Percentiles rank a stretch among this genome's conserved stretches.
These are phyloP conservation scores for Spodoptera litura DNA, from an alignment of 1,140 invertebrate genomes.

Conservation along the genomic window DNA sequence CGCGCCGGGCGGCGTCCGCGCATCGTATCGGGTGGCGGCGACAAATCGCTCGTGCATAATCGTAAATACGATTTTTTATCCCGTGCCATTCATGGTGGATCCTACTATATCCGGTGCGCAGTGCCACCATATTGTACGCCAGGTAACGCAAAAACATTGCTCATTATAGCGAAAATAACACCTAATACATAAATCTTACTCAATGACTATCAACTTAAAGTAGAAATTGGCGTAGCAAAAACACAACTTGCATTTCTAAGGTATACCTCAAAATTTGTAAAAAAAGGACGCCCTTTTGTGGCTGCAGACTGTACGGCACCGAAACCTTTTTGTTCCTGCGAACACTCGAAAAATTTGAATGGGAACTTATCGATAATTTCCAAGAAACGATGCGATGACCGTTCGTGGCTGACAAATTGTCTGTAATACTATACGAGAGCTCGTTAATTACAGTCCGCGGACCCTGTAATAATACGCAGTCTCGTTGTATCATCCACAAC, in stretches of 20 bases:
- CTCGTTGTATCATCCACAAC: conserved; percentile 18
- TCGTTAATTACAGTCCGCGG: conserved; percentile 32
- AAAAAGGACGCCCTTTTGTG: conserved; percentile 77
- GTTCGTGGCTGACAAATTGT: conserved; percentile 40
- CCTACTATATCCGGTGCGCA: conserved; percentile 78
- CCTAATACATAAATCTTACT: conserved; percentile 56
- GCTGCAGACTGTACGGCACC: conserved; percentile 82
- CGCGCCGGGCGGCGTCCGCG: conserved; percentile 53
- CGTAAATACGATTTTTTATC: conserved; percentile 82
- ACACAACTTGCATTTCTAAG: conserved; percentile 77
- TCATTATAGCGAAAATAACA: conserved; percentile 66
- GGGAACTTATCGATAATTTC: conserved; percentile 70
- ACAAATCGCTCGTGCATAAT: conserved; percentile 84
- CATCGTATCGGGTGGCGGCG: conserved; percentile 72
- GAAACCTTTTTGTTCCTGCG: conserved; percentile 74
- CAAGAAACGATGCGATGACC: conserved; percentile 63
- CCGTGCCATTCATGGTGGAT: conserved; percentile 68
- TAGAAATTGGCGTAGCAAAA: conserved; percentile 57
- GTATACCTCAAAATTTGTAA: conserved; percentile 65
- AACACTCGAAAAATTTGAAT: conserved; percentile 66
- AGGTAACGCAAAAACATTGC: conserved; percentile 73
- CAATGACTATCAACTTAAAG: conserved; percentile 60
- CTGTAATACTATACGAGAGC: conserved; percentile 42
- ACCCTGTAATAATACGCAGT: conserved; percentile 29
- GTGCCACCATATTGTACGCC: conserved; percentile 70